Percentiles rank a stretch among this genome's conserved stretches.
These are phyloP conservation scores for Orussus abietinus DNA, from an alignment of 1,140 invertebrate species.

Conservation along the genomic window DNA sequence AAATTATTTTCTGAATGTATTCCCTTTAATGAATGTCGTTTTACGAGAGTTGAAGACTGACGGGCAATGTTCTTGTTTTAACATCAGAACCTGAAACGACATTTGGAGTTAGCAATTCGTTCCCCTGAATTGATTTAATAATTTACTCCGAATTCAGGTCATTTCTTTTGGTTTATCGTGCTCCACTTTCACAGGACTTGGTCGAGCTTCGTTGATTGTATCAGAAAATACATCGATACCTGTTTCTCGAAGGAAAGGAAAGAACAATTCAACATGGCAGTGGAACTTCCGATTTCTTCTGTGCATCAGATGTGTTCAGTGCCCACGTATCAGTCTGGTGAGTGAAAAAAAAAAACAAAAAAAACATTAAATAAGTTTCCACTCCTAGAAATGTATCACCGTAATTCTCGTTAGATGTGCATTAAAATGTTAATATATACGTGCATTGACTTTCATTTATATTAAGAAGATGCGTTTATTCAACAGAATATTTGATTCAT, in stretches of 20 bases:
- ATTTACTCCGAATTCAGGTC: background rate
- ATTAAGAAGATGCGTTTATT: conserved; percentile 5
- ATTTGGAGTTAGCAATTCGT: too few species aligned
- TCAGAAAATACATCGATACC: conserved; percentile 56
- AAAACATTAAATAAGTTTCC: background rate
- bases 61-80: too few species aligned
- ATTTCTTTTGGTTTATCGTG: conserved; percentile 12
- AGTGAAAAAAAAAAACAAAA: conserved; percentile 10
- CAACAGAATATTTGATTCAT: conserved; percentile 58
- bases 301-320: conserved; percentile 60
- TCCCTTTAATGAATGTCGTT: too few species aligned
- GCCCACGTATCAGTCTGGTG: conserved; percentile 57
- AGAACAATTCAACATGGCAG: conserved; percentile 58
- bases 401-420: too few species aligned
- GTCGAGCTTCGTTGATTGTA: conserved; percentile 58
- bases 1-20: too few species aligned
- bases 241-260: conserved; percentile 57
- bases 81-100: too few species aligned
- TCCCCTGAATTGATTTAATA: conserved; percentile 1
- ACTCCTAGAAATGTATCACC: too few species aligned
- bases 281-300: conserved; percentile 57
- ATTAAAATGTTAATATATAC: background rate
- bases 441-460: background rate
- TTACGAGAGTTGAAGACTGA: too few species aligned
- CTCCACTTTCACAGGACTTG: conserved; percentile 47